These are phyloP conservation scores for Halcyon badia DNA, from an alignment of 2,797 vertebrate species.

Conservation along the genomic window DNA sequence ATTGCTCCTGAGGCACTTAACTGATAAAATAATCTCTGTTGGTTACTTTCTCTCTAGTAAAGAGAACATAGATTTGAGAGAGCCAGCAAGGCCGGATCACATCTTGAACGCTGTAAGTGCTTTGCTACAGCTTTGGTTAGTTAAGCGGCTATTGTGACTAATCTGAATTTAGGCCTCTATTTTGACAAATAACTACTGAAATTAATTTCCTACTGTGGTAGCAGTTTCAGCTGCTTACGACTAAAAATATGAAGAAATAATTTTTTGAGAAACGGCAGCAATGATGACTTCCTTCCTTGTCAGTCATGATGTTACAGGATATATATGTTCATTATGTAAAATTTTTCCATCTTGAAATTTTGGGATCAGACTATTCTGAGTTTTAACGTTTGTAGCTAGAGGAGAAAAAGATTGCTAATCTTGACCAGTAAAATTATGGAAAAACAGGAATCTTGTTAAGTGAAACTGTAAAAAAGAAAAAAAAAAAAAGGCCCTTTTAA, in stretches of 20 bases:
- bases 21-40: neutral
- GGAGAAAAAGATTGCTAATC: neutral
- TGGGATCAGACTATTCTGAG: neutral
- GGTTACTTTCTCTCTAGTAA: neutral
- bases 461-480: neutral
- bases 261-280: neutral
- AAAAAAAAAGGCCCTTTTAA: neutral
- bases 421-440: neutral
- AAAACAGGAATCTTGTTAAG: rapidly evolving
- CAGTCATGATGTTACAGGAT: neutral
- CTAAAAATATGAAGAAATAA: neutral
- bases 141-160: neutral
- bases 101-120: neutral
- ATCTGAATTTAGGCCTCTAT: neutral
- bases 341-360: neutral
- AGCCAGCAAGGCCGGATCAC: neutral
- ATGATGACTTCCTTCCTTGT: neutral
- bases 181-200: neutral
- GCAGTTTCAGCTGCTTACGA: neutral
- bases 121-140: neutral
- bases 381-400: neutral
- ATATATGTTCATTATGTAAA: neutral
- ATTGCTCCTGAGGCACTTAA: neutral
- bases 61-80: neutral
- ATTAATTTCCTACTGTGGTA: neutral